Base-by-base conservation (phyloP, 1,140 invertebrate species). In the Brachionus plicatilis region DNA sequence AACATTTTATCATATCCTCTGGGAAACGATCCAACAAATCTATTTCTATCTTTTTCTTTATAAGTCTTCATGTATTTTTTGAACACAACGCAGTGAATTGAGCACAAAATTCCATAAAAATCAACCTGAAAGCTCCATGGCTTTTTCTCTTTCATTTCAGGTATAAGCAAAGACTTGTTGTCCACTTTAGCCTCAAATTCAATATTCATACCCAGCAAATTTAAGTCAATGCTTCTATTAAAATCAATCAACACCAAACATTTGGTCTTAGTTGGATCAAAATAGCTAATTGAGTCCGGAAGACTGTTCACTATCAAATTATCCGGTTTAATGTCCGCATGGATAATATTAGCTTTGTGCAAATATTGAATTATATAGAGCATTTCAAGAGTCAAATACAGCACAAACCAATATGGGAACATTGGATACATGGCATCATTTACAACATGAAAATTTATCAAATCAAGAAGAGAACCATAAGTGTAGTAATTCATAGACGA, bases 111-210 rank as follows among this genome's bases (percentile, higher is more conserved):
- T 17, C 79, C 79, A 82, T 65, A 82, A 47, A 45, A 82, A 68
- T 82, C 79, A 27, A 82, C 79, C 24, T 82, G 79, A 82, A 9
- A 82, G n/a, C 53, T 82, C 79, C 79, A 82, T 24, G 79, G 79
- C 14, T 45, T 82, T 29, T 82, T 45, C 20, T 60, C 53, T 45
- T 66, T 82, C 79, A 82, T 82, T 45, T 82, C 79, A 27, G 53
- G 65, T 41, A 43, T 65, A 24, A 82, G 33, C 27, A 82, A 24
- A 20, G 79, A 82, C 17, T 82, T 82, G 27, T 82, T 82, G 33
- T 82, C 79, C 12, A 68, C 11, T 82, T 82, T 82, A 9, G 79
- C 79, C 37, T 82, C 79, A 68, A 82, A 82, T 68, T 82, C 79
- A 29, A 20, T 41, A 60, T 45, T 68, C 17, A 24, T 45, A 7